Evolutionary conservation across 2,113 vertebrate species (phyloP), one percentile per base, ranked within the genome.

Genomic region (Athene cunicularia): DNA sequence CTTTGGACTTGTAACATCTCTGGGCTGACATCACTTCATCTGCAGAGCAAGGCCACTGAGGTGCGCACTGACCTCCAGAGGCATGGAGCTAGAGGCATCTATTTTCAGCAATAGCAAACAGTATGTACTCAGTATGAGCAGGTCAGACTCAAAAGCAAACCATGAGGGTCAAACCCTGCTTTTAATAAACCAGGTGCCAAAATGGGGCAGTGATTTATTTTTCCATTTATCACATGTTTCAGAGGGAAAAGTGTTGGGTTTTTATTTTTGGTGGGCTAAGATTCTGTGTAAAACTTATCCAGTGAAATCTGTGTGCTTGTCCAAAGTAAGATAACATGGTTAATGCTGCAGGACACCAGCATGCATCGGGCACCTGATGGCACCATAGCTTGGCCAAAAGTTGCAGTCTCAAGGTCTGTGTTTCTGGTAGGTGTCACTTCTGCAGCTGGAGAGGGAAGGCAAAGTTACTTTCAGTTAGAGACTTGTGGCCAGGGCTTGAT

Each of bases 321-420:
- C 10, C 4, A 0, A n/a, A 32, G 28, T n/a, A 81, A 64, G 8
- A 26, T 33, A 50, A 72, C 16, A 11, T 12, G 58, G 26, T 24
- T 86, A 49, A 62, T 62, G 23, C 12, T 2, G 3, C 23, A 62
- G 72, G 41, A 53, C 28, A 16, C 49, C 43, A 27, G 20, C 9
- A 3, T 75, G 30, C 17, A 3, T 75, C 60, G 67, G 52, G 33
- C 43, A 77, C 15, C 56, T 0, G 3, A 59, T 75, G 41, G 27
- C 49, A 80, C 21, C 30, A 33, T 5, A 7, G 1, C 16, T 43
- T 80, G 33, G 68, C 52, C 24, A 52, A 49, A 28, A 0, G 0
- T 14, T 79, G 62, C 28, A 13, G 32, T 24, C 9, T 19, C 16
- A 22, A 75, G 23, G 17, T 13, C 27, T 7, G 5, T 45, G 33